phyloP scores from a whole-genome alignment of 2,888 invertebrate genomes.

The Stenolophus ochropezus region DNA sequence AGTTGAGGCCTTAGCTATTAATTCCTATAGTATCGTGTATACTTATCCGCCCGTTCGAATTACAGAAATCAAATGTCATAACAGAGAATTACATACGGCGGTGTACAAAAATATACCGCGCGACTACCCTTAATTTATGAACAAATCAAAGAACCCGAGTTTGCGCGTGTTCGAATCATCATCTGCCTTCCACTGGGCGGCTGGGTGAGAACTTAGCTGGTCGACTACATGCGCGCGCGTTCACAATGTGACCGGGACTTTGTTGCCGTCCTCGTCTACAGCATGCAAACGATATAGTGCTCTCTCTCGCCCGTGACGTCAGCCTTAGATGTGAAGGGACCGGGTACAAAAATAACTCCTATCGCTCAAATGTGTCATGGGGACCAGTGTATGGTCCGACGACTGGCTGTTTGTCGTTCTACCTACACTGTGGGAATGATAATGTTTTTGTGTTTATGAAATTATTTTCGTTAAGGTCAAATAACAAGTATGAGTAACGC shows the following conservation, averaged over 20 bases:
- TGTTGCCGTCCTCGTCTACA: conserved; percentile 64
- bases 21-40: conserved; percentile 1
- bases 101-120: conserved; percentile 65
- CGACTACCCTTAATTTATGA: conserved; percentile 66
- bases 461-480: conserved; percentile 40
- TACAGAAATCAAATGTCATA: conserved; percentile 45
- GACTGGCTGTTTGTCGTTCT: conserved; percentile 40
- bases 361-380: conserved; percentile 68
- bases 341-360: conserved; percentile 70
- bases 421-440: conserved; percentile 45
- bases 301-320: conserved; percentile 68
- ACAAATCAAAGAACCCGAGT: conserved; percentile 69
- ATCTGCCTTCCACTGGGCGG: neutral
- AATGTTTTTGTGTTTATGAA: conserved; percentile 41
- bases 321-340: conserved; percentile 70
- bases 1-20: neutral
- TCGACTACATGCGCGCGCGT: conserved; percentile 66
- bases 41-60: neutral
- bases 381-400: conserved; percentile 63
- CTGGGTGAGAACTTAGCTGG: conserved; percentile 48
- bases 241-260: conserved; percentile 69
- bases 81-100: conserved; percentile 50
- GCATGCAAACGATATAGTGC: conserved; percentile 60
- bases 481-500: conserved; percentile 38
- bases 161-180: conserved; percentile 65